These are phyloP conservation scores for Drosophila sordidapex DNA, from an alignment of 2,888 invertebrate species.

Conservation along the genomic window DNA sequence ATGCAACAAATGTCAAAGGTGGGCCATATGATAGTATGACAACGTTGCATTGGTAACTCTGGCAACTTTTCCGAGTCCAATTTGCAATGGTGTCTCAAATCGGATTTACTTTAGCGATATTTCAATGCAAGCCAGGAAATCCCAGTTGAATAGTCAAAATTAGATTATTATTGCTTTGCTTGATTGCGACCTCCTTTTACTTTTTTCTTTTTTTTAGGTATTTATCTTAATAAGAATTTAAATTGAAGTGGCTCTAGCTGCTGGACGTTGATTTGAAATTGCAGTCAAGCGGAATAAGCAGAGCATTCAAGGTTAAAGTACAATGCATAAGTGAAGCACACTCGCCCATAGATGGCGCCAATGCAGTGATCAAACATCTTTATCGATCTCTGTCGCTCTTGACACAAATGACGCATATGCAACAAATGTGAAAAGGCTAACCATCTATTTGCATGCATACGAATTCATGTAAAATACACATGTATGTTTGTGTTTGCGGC, in stretches of 20 bases:
- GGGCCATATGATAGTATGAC: not conserved
- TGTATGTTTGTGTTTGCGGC: slow-evolving; percentile 5
- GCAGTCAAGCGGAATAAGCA: not conserved
- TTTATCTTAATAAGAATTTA: not conserved
- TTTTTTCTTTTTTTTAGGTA: not conserved
- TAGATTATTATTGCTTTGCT: not conserved
- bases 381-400: slow-evolving; percentile 2
- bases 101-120: not conserved
- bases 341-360: slow-evolving; percentile 24
- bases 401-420: slow-evolving; percentile 35
- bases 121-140: not conserved
- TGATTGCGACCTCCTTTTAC: not conserved
- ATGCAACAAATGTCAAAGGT: slow-evolving; percentile 50
- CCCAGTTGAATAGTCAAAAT: not conserved
- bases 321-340: not conserved
- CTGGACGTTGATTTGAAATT: not conserved
- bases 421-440: slow-evolving; percentile 45
- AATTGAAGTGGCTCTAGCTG: slow-evolving; percentile 12
- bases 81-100: not conserved
- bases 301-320: not conserved
- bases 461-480: not conserved
- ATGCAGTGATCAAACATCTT: slow-evolving; percentile 23
- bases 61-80: not conserved
- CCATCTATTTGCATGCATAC: slow-evolving; percentile 2
- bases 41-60: not conserved